phyloP scores from a whole-genome alignment of 1,140 invertebrate species.

The Chrysopa pallens region DNA sequence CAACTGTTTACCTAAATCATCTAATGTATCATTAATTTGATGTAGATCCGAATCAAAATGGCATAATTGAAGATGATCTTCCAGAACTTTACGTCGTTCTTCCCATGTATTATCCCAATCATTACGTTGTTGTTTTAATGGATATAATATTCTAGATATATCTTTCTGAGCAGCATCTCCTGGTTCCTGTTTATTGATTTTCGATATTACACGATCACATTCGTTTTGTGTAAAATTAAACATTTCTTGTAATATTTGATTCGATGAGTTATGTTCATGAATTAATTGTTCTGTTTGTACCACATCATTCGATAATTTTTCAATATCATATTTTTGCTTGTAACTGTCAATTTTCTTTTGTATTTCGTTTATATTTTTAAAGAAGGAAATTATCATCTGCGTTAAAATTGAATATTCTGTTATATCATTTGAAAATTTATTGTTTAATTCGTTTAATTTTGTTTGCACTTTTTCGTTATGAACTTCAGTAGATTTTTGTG shows the following conservation, averaged over 20 bases:
- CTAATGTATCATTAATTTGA: slow-evolving; percentile 52
- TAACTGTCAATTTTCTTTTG: slow-evolving; percentile 14
- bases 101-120: slow-evolving; percentile 40
- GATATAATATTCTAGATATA: slow-evolving; percentile 43
- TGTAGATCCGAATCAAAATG: slow-evolving; percentile 53
- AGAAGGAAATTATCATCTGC: slow-evolving; percentile 51
- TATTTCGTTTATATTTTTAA: slow-evolving; percentile 48
- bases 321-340: slow-evolving; percentile 8
- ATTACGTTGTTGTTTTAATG: slow-evolving; percentile 30
- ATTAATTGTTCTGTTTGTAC: slow-evolving; percentile 29
- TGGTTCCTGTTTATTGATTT: slow-evolving; percentile 51
- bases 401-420: slow-evolving; percentile 56
- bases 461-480: slow-evolving; percentile 32
- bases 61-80: slow-evolving; percentile 44
- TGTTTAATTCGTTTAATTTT: slow-evolving; percentile 42
- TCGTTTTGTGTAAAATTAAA: slow-evolving; percentile 39
- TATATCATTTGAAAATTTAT: slow-evolving; percentile 43
- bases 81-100: slow-evolving; percentile 36
- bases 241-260: slow-evolving; percentile 35
- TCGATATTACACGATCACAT: slow-evolving; percentile 39
- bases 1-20: slow-evolving; percentile 44
- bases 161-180: slow-evolving; percentile 43
- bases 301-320: slow-evolving; percentile 23
- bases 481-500: slow-evolving; percentile 18
- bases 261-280: slow-evolving; percentile 36